phyloP scores from a whole-genome alignment of 1,140 invertebrate genomes.

The Ptiloglossa arizonensis region DNA sequence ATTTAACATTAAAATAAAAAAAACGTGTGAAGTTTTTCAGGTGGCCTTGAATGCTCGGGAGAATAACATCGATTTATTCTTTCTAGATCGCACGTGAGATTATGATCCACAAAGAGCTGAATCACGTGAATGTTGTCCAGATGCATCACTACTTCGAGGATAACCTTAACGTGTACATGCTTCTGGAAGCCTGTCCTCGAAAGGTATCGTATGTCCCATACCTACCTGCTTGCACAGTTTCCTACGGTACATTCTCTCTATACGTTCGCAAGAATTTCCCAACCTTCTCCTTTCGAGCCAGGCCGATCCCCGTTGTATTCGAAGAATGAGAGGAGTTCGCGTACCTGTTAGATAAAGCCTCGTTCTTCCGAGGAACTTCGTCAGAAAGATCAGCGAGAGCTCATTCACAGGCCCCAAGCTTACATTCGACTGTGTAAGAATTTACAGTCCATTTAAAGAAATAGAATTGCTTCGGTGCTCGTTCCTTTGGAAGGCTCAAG shows the following conservation, averaged over 20 bases:
- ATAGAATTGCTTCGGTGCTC: conserved; percentile 2
- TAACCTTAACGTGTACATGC: conserved; percentile 87
- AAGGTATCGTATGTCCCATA: conserved; percentile 80
- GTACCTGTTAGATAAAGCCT: neutral
- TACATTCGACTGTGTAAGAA: neutral
- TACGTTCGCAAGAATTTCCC: conserved; percentile 48
- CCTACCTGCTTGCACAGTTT: conserved; percentile 32
- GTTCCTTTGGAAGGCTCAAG: neutral
- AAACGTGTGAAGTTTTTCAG: neutral
- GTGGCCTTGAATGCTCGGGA: neutral
- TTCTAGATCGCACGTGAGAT: conserved; percentile 85
- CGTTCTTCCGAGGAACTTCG: conserved; percentile 2
- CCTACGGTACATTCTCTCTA: conserved; percentile 19
- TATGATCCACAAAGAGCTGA: conserved; percentile 86
- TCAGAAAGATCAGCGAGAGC: conserved; percentile 5
- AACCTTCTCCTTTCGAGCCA: conserved; percentile 26
- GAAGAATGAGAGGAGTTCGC: conserved; percentile 22
- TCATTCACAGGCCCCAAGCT: neutral
- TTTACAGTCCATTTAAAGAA: neutral
- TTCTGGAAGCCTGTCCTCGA: conserved; percentile 87
- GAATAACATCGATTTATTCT: conserved; percentile 24
- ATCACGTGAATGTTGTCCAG: conserved; percentile 87
- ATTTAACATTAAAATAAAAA: no score
- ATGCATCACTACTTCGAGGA: conserved; percentile 90
- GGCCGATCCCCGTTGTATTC: neutral